These are phyloP conservation scores for Corythornis vintsioides DNA, from an alignment of 2,113 vertebrate species.

Conservation along the genomic window DNA sequence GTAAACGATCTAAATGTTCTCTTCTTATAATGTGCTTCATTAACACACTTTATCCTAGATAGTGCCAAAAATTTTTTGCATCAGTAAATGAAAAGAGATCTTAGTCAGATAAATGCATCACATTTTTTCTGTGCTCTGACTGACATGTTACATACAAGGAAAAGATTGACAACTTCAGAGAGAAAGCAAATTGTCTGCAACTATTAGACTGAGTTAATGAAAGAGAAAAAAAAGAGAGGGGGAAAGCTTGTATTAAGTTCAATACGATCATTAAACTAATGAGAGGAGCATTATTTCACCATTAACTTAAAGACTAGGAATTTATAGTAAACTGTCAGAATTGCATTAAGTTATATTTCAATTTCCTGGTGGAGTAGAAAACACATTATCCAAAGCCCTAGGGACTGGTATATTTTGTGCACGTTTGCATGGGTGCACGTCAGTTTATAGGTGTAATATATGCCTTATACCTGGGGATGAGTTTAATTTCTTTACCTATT, in stretches of 20 bases:
- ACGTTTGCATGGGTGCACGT: not conserved
- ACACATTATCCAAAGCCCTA: not conserved
- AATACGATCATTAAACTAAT: slow-evolving; percentile 58
- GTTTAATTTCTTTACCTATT: not conserved
- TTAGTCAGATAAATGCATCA: not conserved
- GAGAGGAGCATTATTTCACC: slow-evolving; percentile 48
- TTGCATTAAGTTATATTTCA: not conserved
- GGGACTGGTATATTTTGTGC: not conserved
- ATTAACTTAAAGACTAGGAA: slow-evolving; percentile 54
- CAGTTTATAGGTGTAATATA: not conserved
- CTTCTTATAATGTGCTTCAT: not conserved
- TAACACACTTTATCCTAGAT: not conserved
- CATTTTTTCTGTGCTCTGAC: not conserved
- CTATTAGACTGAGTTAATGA: slow-evolving; percentile 36
- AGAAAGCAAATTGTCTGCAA: slow-evolving; percentile 31
- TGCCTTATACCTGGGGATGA: not conserved
- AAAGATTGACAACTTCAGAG: slow-evolving; percentile 11
- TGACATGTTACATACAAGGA: not conserved
- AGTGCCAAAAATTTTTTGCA: slow-evolving; percentile 9
- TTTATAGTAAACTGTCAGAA: slow-evolving; percentile 45
- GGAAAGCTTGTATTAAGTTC: not conserved
- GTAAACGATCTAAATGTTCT: not conserved
- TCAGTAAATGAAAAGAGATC: not conserved
- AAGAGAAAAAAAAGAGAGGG: not conserved
- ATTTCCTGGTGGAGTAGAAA: not conserved